Conservation (phyloP, 2,888 invertebrate species). For the Hypselothyrea guttata region DNA sequence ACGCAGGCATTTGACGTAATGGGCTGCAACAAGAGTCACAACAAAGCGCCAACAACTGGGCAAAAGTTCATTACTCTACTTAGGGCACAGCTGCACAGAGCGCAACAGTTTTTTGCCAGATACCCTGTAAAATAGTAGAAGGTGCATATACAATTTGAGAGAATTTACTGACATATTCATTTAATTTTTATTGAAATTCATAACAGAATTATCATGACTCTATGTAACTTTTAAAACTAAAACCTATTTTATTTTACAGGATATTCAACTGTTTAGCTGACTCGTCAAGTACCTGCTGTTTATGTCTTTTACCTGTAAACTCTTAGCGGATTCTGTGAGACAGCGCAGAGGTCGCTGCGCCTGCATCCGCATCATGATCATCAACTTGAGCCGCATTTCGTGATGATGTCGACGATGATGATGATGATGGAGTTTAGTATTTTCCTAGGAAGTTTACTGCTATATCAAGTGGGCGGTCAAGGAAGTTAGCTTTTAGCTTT, state of each 20-base stretch:
- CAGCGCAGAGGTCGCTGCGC: slow-evolving; percentile 60
- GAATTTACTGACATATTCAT: too few relatives aligned
- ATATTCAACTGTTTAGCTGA: not conserved
- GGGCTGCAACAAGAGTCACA: slow-evolving; percentile 41
- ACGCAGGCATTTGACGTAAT: slow-evolving; percentile 71
- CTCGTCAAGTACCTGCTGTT: not conserved
- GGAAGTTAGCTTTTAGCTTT: slow-evolving; percentile 63
- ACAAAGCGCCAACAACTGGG: slow-evolving; percentile 35
- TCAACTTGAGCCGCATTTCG: not conserved
- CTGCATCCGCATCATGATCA: slow-evolving; percentile 32
- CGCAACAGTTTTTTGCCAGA: slow-evolving; percentile 48
- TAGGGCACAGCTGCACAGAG: slow-evolving; percentile 62
- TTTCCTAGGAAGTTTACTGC: slow-evolving; percentile 51
- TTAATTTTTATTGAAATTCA: too few relatives aligned
- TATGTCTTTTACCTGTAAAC: slow-evolving; percentile 14
- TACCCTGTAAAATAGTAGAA: too few relatives aligned
- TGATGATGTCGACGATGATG: slow-evolving; percentile 17
- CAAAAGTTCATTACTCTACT: slow-evolving; percentile 76
- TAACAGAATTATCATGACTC: too few relatives aligned
- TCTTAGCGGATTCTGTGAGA: slow-evolving; percentile 40
- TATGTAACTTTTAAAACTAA: too few relatives aligned
- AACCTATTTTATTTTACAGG: slow-evolving; percentile 1
- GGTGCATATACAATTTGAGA: too few relatives aligned
- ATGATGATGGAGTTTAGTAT: slow-evolving; percentile 23
- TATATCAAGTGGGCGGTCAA: slow-evolving; percentile 71